These are phyloP conservation scores for Tenualosa ilisha DNA, from an alignment of 2,797 vertebrate genomes.

Conservation along the genomic window DNA sequence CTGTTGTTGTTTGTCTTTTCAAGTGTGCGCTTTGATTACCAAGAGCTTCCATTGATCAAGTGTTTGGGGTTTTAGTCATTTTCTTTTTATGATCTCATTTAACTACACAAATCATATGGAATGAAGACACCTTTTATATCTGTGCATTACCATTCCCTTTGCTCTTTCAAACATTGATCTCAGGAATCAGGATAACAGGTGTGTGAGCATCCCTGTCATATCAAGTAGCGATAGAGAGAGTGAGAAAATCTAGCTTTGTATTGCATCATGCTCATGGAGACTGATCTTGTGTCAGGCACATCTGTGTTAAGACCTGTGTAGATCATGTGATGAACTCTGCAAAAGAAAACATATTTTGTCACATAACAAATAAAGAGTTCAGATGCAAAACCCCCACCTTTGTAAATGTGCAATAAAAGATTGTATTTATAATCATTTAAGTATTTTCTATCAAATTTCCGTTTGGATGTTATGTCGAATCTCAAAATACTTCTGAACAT, in stretches of 20 bases:
- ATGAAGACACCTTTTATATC: neutral
- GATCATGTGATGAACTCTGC: constrained; percentile 5
- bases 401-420: too few species aligned
- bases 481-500: too few species aligned
- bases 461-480: too few species aligned
- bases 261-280: neutral
- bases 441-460: too few species aligned
- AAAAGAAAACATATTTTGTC: neutral
- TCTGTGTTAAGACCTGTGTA: neutral
- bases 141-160: neutral
- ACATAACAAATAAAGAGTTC: neutral
- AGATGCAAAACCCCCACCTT: too few species aligned
- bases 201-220: neutral
- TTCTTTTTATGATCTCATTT: neutral
- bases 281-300: neutral
- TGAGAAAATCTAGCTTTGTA: neutral
- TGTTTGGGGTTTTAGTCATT: neutral
- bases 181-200: constrained; percentile 2
- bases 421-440: too few species aligned
- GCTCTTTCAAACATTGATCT: neutral
- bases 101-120: neutral
- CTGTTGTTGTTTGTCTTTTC: constrained; percentile 31
- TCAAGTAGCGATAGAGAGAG: neutral
- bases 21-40: neutral
- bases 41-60: neutral